These are phyloP conservation scores for Coregonus sp. DNA, from an alignment of 2,797 vertebrate species.

Conservation along the genomic window DNA sequence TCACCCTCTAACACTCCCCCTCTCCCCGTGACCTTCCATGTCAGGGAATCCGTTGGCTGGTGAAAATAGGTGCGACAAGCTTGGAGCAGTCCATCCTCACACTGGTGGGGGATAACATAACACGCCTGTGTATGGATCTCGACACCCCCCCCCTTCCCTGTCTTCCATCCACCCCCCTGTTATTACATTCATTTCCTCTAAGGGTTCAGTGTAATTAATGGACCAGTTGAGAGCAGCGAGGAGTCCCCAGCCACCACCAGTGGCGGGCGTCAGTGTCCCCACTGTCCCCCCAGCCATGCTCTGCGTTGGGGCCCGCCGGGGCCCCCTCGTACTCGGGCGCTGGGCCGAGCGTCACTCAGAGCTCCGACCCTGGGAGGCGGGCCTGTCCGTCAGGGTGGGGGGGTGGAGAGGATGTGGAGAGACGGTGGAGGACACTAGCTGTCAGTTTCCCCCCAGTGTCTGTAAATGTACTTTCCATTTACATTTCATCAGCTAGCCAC, in stretches of 20 bases:
- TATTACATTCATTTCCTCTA: conserved; percentile 75
- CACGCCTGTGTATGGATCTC: background rate
- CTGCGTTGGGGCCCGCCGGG: conserved; percentile 32
- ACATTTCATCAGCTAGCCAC: conserved; percentile 87
- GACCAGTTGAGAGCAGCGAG: conserved; percentile 57
- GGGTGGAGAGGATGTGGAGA: conserved; percentile 27
- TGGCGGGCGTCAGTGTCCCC: background rate
- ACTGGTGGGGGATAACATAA: no score
- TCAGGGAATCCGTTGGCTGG: no score
- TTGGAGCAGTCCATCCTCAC: no score
- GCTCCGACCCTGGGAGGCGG: conserved; percentile 54
- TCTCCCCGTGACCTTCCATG: no score
- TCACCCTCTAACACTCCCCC: no score
- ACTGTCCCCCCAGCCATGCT: conserved; percentile 52
- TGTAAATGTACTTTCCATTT: conserved; percentile 90
- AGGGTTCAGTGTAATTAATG: conserved; percentile 77
- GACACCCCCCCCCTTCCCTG: conserved; percentile 15
- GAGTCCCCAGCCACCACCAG: background rate
- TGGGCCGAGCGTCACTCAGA: conserved; percentile 57
- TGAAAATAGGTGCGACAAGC: no score
- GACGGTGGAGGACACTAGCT: conserved; percentile 71
- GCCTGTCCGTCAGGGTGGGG: conserved; percentile 58
- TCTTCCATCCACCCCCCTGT: conserved; percentile 40
- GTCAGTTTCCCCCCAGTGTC: conserved; percentile 81
- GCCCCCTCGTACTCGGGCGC: conserved; percentile 50